A percentile compares a stretch with the other conserved stretches of the same genome.
Evolutionary conservation across 2,113 vertebrate genomes (phyloP).

Genomic region (Hippocampus mohnikei): DNA sequence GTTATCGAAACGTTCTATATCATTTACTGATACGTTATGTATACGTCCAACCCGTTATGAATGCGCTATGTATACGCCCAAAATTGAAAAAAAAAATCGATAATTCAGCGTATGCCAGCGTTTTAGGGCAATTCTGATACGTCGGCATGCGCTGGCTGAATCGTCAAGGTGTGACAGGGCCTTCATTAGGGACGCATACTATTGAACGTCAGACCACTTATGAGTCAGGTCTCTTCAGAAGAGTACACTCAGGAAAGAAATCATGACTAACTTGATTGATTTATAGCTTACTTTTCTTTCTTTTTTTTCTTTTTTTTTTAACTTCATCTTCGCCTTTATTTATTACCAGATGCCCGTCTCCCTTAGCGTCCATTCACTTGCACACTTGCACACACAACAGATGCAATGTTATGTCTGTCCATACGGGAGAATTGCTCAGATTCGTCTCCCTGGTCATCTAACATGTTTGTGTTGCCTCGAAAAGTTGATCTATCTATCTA

Average conservation of each 20-base stretch:
- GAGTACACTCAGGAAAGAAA: slow-evolving; percentile 13
- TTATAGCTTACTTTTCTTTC: slow-evolving; percentile 5
- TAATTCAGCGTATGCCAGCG: no score
- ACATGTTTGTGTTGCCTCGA: no score
- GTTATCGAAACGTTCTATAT: no score
- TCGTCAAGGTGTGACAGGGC: no score
- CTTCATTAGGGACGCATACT: slow-evolving; percentile 55
- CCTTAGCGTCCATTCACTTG: background rate
- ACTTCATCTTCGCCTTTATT: background rate
- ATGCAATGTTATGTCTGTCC: background rate
- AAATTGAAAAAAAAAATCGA: no score
- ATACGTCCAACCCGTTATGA: no score
- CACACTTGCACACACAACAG: background rate
- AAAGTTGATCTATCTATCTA: no score
- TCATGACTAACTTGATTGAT: slow-evolving; percentile 20
- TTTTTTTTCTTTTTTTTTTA: background rate
- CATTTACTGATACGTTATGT: no score
- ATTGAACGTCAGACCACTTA: slow-evolving; percentile 38
- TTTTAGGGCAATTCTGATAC: no score
- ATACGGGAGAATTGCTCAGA: background rate
- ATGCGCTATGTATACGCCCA: no score
- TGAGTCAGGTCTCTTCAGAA: slow-evolving; percentile 28
- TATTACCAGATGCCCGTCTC: background rate
- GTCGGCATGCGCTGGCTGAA: no score
- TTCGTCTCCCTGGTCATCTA: background rate